phyloP scores from a whole-genome alignment of 1,140 invertebrate genomes.

The Acyrthosiphon pisum region DNA sequence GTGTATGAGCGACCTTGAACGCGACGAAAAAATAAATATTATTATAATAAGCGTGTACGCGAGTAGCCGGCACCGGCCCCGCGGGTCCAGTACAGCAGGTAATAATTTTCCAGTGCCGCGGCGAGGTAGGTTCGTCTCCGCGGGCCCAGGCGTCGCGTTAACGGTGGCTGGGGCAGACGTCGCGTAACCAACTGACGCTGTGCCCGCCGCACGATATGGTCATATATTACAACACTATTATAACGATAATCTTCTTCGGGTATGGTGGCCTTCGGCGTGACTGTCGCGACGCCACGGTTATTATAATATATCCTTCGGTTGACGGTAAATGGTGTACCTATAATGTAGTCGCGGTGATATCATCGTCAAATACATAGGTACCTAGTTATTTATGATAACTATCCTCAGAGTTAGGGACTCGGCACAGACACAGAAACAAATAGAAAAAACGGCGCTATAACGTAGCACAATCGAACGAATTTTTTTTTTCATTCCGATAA shows the following conservation, averaged over 20 bases:
- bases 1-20: neutral
- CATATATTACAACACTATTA: neutral
- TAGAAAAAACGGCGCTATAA: no score
- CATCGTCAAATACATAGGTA: no score
- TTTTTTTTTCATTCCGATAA: no score
- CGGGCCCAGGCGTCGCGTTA: no score
- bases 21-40: conserved; percentile 17
- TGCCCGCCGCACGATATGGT: no score
- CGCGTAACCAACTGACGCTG: neutral
- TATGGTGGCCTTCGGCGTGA: neutral
- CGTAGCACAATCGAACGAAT: no score
- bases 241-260: neutral
- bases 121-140: neutral
- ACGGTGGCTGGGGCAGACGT: neutral
- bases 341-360: no score
- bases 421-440: no score
- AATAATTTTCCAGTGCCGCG: neutral
- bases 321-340: neutral
- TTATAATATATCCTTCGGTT: neutral
- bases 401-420: no score
- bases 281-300: neutral
- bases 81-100: neutral
- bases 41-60: neutral
- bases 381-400: no score
- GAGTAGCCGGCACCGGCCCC: no score